These are phyloP conservation scores for Crotalus tigris DNA, from an alignment of 2,113 vertebrate genomes.

Conservation along the genomic window DNA sequence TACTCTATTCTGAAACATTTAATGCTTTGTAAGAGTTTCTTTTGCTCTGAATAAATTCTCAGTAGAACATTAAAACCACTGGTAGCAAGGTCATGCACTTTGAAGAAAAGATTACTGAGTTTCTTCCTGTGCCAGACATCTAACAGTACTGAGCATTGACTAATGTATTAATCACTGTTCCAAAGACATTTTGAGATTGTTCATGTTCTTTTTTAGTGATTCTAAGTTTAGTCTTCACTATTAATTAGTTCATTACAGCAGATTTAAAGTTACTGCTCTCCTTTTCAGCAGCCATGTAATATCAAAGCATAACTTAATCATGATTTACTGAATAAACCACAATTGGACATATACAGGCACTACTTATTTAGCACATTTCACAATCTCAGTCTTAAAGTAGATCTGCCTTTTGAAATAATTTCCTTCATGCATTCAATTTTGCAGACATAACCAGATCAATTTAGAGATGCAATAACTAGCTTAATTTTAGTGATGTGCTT, in stretches of 20 bases:
- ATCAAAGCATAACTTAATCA: not conserved
- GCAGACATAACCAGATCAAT: not conserved
- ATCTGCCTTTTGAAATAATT: not conserved
- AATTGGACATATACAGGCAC: not conserved
- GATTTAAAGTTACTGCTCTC: not conserved
- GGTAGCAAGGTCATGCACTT: not conserved
- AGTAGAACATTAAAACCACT: not conserved
- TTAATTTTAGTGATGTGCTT: not conserved
- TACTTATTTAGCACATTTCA: not conserved
- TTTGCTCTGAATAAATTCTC: not conserved
- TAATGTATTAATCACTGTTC: conserved; percentile 31
- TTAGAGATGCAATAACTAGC: not conserved
- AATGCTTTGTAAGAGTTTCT: not conserved
- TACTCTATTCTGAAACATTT: rapidly evolving
- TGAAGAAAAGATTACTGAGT: not conserved
- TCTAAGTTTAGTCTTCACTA: not conserved
- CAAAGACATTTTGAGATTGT: conserved; percentile 23
- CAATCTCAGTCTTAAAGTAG: not conserved
- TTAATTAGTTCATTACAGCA: not conserved
- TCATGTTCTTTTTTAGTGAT: conserved; percentile 1
- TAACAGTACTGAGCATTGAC: not conserved
- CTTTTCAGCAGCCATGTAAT: not conserved
- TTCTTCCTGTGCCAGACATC: not conserved
- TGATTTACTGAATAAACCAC: not conserved
- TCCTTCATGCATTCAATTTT: not conserved